phyloP scores from a whole-genome alignment of 2,113 vertebrate species.

The Meriones unguiculatus region DNA sequence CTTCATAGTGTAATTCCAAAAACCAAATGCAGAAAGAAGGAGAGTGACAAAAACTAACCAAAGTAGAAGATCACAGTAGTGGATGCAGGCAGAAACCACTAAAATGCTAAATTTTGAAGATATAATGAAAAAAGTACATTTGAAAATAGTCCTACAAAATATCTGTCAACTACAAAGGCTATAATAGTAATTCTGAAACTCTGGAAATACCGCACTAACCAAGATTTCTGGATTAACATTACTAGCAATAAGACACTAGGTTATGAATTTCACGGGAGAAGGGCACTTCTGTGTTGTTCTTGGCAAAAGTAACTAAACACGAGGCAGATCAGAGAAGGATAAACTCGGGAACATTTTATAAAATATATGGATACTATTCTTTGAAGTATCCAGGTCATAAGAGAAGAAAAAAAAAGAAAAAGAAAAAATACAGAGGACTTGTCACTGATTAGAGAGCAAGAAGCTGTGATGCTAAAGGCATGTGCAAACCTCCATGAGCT shows the following conservation, averaged over 20 bases:
- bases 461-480: rapidly evolving
- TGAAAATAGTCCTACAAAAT: not conserved
- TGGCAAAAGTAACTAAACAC: not conserved
- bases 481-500: not conserved
- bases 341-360: not conserved
- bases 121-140: not conserved
- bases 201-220: not conserved
- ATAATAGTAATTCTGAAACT: not conserved
- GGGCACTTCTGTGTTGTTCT: not conserved
- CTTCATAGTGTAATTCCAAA: not conserved
- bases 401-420: not conserved
- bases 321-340: not conserved
- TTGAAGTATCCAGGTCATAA: not conserved
- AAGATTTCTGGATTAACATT: not conserved
- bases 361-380: not conserved
- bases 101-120: not conserved
- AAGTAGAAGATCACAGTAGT: not conserved
- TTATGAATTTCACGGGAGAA: not conserved
- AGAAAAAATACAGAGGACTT: not conserved
- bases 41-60: not conserved
- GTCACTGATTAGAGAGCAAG: not conserved
- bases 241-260: not conserved
- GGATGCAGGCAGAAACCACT: not conserved
- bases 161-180: not conserved
- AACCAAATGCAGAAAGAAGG: not conserved